Conservation (phyloP, 1,140 invertebrate genomes). For the Myzus persicae region DNA sequence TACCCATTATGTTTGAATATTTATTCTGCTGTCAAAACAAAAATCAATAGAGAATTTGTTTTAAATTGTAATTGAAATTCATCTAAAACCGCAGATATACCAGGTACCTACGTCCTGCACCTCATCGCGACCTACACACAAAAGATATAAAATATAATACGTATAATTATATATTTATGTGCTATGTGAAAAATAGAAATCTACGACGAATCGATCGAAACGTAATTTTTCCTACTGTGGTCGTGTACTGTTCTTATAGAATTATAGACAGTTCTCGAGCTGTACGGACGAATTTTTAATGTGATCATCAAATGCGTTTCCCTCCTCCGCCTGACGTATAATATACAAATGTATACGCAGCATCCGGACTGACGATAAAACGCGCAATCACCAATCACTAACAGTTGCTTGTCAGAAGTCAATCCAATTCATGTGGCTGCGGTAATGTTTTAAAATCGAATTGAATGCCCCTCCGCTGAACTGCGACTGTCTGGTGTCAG, state of each 20-base stretch:
- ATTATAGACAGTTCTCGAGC: too few species aligned
- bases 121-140: too few species aligned
- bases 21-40: background rate
- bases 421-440: background rate
- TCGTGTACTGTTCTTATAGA: too few species aligned
- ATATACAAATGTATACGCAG: background rate
- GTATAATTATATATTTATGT: background rate
- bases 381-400: background rate
- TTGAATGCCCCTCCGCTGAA: background rate
- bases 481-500: too few species aligned
- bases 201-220: background rate
- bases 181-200: background rate
- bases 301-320: background rate
- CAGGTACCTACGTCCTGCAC: background rate
- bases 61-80: background rate
- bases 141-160: background rate
- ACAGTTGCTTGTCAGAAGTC: background rate
- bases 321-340: background rate
- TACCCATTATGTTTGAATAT: background rate
- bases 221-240: background rate
- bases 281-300: background rate
- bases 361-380: too few species aligned
- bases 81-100: background rate
- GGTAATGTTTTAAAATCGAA: background rate
- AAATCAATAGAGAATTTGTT: background rate